Evolutionary conservation across 2,888 invertebrate genomes (phyloP).

Genomic region (Drosophila merina): DNA sequence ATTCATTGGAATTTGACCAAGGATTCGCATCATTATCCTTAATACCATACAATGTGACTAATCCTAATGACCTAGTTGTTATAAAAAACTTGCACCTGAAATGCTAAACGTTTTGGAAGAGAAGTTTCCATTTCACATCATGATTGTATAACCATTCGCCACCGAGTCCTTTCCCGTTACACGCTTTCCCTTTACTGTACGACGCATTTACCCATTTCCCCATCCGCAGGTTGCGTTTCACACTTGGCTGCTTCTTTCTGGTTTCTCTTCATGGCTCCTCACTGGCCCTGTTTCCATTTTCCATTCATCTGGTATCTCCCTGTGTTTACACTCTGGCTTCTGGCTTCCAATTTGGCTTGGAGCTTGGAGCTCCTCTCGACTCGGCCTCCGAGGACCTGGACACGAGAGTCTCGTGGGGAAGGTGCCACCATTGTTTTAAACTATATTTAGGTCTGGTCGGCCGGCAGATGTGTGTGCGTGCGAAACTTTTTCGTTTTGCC

Average conservation of each 20-base stretch:
- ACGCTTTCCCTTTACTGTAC: background rate
- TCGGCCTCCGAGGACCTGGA: conserved; percentile 14
- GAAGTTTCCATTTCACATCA: background rate
- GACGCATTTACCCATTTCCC: conserved; percentile 11
- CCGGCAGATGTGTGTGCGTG: conserved; percentile 2
- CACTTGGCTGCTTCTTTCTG: conserved; percentile 25
- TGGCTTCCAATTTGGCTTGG: conserved; percentile 24
- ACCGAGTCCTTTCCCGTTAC: conserved; percentile 1
- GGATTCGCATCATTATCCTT: too few species aligned
- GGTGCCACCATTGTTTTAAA: conserved; percentile 62
- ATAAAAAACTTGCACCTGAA: background rate
- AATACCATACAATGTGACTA: too few species aligned
- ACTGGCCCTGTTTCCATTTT: conserved; percentile 10
- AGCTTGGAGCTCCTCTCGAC: background rate
- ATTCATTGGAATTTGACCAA: background rate
- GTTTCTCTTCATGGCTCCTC: background rate
- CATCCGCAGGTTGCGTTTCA: conserved; percentile 31
- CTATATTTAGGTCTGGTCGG: conserved; percentile 21
- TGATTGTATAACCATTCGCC: conserved; percentile 12
- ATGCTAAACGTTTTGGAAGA: background rate
- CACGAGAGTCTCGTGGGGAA: conserved; percentile 14
- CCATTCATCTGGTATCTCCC: conserved; percentile 37
- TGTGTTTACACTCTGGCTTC: conserved; percentile 51
- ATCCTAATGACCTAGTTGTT: background rate
- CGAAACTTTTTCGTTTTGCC: conserved; percentile 12